phyloP scores from a whole-genome alignment of 1,140 invertebrate genomes.

The Heliconius himera region DNA sequence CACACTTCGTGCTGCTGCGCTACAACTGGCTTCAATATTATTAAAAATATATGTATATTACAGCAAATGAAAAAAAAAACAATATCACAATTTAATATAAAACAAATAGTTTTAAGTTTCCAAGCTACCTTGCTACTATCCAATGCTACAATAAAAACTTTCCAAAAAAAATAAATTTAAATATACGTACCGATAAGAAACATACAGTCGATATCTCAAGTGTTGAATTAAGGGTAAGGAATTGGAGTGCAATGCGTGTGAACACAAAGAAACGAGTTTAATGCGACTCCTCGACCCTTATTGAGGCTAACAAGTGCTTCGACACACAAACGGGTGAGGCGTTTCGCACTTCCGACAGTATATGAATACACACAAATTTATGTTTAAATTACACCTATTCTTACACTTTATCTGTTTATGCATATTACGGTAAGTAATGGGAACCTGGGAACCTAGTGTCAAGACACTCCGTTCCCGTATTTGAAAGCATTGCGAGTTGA shows the following conservation, averaged over 20 bases:
- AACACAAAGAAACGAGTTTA: constrained; percentile 40
- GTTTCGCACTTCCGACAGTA: constrained; percentile 29
- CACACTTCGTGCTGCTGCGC: too few species aligned
- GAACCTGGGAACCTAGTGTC: too few species aligned
- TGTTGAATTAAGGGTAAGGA: constrained; percentile 27
- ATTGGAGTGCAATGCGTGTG: constrained; percentile 30
- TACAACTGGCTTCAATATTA: too few species aligned
- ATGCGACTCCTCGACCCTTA: constrained; percentile 37
- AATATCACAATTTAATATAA: background rate
- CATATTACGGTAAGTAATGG: too few species aligned
- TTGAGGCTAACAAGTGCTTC: constrained; percentile 42
- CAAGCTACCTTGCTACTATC: too few species aligned
- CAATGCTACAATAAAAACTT: background rate
- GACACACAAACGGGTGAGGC: constrained; percentile 44
- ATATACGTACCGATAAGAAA: constrained; percentile 23
- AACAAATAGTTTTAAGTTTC: background rate
- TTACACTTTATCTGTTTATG: background rate
- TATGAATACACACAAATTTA: constrained; percentile 5
- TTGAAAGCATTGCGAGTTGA: too few species aligned
- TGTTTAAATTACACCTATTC: constrained; percentile 1
- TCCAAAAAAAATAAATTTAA: background rate
- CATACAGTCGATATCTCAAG: constrained; percentile 10
- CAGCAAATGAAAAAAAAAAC: too few species aligned
- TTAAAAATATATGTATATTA: too few species aligned
- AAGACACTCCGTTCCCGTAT: too few species aligned